phyloP scores from a whole-genome alignment of 2,888 invertebrate genomes.

The Luperina testacea region DNA sequence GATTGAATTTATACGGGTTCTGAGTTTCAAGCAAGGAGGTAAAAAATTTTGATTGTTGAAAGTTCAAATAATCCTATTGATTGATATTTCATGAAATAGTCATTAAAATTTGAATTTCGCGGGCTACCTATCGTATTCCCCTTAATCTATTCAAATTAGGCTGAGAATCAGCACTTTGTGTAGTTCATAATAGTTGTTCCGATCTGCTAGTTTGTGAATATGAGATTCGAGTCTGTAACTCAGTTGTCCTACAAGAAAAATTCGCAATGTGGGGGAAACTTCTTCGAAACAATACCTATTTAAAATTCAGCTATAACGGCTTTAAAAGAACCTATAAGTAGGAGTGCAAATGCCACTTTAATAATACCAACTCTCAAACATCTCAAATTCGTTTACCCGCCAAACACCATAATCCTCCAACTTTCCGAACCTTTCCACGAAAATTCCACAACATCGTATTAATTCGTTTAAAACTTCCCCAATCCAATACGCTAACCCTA shows the following conservation, averaged over 20 bases:
- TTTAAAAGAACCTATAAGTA: not conserved
- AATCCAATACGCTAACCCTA: slow-evolving; percentile 58
- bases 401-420: slow-evolving; percentile 25
- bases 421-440: slow-evolving; percentile 5
- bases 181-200: not conserved
- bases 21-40: not conserved
- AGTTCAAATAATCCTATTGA: not conserved
- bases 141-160: not conserved
- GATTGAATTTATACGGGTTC: not conserved
- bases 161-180: not conserved
- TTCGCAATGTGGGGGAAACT: not conserved
- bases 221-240: not conserved
- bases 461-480: slow-evolving; percentile 59
- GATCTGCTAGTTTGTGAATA: not conserved
- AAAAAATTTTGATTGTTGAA: not conserved
- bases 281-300: not conserved
- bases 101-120: not conserved
- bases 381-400: slow-evolving; percentile 10
- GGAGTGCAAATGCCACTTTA: not conserved
- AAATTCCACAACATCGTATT: slow-evolving; percentile 43
- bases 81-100: not conserved
- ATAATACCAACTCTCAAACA: not conserved
- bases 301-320: not conserved
- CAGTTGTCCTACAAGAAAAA: not conserved
- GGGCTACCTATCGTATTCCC: not conserved